These are phyloP conservation scores for Pomatostomus ruficeps DNA, from an alignment of 2,113 vertebrate species.

Conservation along the genomic window DNA sequence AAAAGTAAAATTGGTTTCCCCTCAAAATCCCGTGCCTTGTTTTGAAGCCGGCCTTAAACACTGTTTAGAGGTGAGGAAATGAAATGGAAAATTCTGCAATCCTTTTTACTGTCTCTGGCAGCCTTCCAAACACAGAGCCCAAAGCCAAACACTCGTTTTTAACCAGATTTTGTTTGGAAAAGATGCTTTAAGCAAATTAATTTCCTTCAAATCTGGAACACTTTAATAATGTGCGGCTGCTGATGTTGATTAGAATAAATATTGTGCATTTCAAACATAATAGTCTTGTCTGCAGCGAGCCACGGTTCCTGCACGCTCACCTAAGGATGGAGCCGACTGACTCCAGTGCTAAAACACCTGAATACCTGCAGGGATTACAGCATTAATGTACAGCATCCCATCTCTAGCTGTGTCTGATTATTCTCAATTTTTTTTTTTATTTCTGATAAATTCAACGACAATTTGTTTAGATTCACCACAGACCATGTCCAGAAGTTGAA, in stretches of 20 bases:
- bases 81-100: constrained; percentile 42
- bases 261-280: background rate
- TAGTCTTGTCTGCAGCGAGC: background rate
- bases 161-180: constrained; percentile 45
- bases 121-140: constrained; percentile 25
- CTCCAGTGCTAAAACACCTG: background rate
- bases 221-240: constrained; percentile 29
- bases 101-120: constrained; percentile 12
- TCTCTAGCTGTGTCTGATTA: background rate
- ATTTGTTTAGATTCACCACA: background rate
- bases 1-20: background rate
- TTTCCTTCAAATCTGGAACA: constrained; percentile 6
- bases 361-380: background rate
- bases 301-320: background rate
- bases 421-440: background rate
- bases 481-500: background rate
- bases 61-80: constrained; percentile 32
- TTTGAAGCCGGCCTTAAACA: constrained; percentile 26
- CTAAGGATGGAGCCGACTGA: background rate
- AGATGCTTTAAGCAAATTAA: constrained; percentile 49
- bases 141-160: constrained; percentile 50
- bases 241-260: constrained; percentile 32
- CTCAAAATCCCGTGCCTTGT: background rate
- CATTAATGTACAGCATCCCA: background rate
- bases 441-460: background rate